Evolutionary conservation across 2,888 invertebrate species (phyloP), one percentile per base, ranked within the genome.

Genomic region (Cantharis nigra): DNA sequence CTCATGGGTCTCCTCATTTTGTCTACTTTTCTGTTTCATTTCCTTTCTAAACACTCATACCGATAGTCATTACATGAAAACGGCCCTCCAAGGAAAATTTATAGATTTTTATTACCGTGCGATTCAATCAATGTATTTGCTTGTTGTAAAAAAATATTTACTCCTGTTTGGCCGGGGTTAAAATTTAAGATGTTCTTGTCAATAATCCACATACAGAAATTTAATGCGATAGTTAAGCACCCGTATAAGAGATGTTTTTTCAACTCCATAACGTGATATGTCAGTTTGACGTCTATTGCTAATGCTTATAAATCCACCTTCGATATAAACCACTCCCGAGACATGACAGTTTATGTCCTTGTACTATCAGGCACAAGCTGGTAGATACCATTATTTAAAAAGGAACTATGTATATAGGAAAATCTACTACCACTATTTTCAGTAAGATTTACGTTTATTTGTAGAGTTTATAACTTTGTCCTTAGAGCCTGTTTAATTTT

Each of bases 231-330:
- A 18, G 63, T 70, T 70, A 62, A 74, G 63, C 28, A 74, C 23
- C 11, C 63, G 65, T 65, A 26, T 18, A 64, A 72, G 70, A 64
- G 72, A 70, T 72, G 63, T 26, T 70, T 72, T 63, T 63, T 49
- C 30, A 72, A 76, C 33, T 20, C 63, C 13, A 74, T 77, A 74
- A 69, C 78, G 69, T 64, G 74, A 74, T 78, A 74, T 72, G 75
- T 75, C 78, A 78, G 69, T 70, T 49, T 70, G 77, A 74, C 72
- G 62, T 78, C 74, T 78, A 74, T 72, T 70, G 69, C 72, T 75
- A 75, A 75, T 75, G 74, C 72, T 75, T 74, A 72, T 75, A 78
- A 75, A 78, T 78, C 78, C 78, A 78, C 74, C 74, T 72, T 72
- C 65, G 64, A 78, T 71, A 67, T 72, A 76, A 75, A 67, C 74